These are phyloP conservation scores for Calypte anna DNA, from an alignment of 2,113 vertebrate species.

Conservation along the genomic window DNA sequence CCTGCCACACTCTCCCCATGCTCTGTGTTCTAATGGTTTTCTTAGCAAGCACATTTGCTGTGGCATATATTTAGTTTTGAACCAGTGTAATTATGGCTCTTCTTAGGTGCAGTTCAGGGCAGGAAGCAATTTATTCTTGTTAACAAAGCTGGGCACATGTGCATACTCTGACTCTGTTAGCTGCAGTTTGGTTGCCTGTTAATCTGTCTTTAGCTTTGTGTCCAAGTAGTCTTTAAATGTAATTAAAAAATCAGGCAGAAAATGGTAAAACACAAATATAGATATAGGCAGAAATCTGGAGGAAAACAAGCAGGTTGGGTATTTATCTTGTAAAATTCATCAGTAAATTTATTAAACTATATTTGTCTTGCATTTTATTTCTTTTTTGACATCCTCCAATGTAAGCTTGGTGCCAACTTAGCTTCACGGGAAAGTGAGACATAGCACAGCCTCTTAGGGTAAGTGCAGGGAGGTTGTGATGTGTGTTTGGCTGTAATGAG, in stretches of 20 bases:
- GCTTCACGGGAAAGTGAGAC: background rate
- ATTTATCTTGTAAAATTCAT: background rate
- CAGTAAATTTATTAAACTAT: background rate
- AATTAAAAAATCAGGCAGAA: background rate
- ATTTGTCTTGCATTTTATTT: background rate
- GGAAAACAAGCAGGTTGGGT: background rate
- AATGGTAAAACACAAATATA: background rate
- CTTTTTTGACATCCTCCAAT: background rate
- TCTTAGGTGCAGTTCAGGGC: constrained; percentile 6
- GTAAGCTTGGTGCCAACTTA: background rate
- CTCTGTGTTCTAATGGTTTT: constrained; percentile 24
- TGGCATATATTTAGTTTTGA: background rate
- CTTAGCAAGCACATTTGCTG: background rate
- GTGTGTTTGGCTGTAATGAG: background rate
- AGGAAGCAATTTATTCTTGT: constrained; percentile 39
- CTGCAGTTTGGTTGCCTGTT: background rate
- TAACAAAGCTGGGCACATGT: background rate
- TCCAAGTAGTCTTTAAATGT: background rate
- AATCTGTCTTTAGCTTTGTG: background rate
- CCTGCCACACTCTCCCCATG: background rate
- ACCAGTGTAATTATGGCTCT: background rate
- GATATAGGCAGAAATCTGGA: background rate
- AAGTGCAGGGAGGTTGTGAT: background rate
- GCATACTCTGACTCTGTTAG: background rate
- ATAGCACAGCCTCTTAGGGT: background rate